Conservation (phyloP, 1,140 invertebrate species). For the Drosophila insularis region DNA sequence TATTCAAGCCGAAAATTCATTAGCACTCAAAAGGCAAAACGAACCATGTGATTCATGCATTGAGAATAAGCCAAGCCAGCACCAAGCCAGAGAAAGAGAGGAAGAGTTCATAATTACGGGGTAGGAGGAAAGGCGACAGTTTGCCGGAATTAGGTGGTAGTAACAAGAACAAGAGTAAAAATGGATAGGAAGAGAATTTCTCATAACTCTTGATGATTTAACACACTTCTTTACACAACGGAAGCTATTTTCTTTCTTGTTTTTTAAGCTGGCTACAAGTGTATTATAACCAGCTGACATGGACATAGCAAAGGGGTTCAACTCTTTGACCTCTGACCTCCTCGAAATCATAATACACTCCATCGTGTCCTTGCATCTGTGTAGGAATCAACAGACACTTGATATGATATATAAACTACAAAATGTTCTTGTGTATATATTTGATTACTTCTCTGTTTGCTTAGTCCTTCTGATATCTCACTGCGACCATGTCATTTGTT, state of each 20-base stretch:
- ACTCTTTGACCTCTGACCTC: too few relatives aligned
- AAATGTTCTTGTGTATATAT: neutral
- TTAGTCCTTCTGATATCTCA: neutral
- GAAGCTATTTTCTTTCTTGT: conserved; percentile 3
- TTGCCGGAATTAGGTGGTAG: conserved; percentile 20
- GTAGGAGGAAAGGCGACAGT: neutral
- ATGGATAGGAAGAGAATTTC: conserved; percentile 1
- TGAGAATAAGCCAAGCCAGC: neutral
- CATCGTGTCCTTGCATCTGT: too few relatives aligned
- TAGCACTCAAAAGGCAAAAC: conserved; percentile 15
- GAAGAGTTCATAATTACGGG: neutral
- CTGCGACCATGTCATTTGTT: neutral
- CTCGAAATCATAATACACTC: too few relatives aligned
- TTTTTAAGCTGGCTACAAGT: conserved; percentile 2
- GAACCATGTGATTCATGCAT: conserved; percentile 10
- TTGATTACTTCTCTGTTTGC: neutral
- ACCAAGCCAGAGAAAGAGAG: neutral
- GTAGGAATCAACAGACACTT: neutral
- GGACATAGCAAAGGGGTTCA: neutral
- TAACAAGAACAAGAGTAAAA: neutral
- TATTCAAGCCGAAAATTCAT: conserved; percentile 41
- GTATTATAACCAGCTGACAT: neutral
- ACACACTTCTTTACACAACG: conserved; percentile 4
- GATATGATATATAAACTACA: neutral
- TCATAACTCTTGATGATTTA: conserved; percentile 10